Percentiles rank a stretch among this genome's conserved stretches.
These are phyloP conservation scores for Sigmodon hispidus DNA, from an alignment of 2,113 vertebrate species.

Conservation along the genomic window DNA sequence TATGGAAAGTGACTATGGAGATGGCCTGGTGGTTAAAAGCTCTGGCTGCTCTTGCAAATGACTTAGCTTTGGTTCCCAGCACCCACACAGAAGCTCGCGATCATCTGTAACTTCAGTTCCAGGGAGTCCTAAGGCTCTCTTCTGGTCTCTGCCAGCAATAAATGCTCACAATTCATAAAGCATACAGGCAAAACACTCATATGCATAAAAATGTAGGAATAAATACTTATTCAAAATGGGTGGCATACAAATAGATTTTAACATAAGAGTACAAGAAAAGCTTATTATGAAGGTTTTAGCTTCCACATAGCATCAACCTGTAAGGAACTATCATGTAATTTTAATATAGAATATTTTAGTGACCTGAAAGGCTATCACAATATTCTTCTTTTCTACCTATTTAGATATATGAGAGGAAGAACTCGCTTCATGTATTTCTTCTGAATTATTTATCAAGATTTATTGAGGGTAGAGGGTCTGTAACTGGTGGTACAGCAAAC, in stretches of 20 bases:
- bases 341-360: not conserved
- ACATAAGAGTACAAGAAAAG: not conserved
- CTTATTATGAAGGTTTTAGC: conserved; percentile 1
- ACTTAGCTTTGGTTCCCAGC: not conserved
- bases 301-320: not conserved
- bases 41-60: not conserved
- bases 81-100: not conserved
- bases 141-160: not conserved
- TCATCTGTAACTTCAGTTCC: not conserved
- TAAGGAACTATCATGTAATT: not conserved
- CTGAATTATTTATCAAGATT: not conserved
- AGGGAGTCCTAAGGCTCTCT: not conserved
- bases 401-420: not conserved
- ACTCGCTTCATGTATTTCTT: conserved; percentile 6
- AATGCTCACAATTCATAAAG: not conserved
- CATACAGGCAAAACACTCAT: not conserved
- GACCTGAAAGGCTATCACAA: not conserved
- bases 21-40: not conserved
- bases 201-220: not conserved
- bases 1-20: not conserved
- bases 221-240: not conserved
- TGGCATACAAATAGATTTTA: not conserved
- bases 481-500: too few relatives aligned
- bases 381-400: not conserved
- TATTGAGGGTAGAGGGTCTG: too few relatives aligned